Base-by-base conservation (phyloP, 2,797 vertebrate genomes). In the Uromys caudimaculatus region DNA sequence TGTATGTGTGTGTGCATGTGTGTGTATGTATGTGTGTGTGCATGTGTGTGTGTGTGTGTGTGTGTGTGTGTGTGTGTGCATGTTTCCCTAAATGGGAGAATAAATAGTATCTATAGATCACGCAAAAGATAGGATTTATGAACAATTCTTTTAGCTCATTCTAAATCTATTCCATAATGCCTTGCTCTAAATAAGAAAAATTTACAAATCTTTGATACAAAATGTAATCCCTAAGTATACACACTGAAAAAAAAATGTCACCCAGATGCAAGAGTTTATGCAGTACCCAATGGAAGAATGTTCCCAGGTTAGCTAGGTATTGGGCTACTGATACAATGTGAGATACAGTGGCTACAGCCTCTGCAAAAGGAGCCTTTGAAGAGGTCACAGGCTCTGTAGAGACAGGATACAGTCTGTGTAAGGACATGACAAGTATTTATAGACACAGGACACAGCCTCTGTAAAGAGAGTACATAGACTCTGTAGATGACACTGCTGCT, bases 121-220 rank as follows among this genome's bases (percentile, higher is more conserved):
- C 38, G 17, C 52, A 84, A 50, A 92, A 4, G 12, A 90, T 9
- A 7, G 23, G 21, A 58, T 85, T 32, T 85, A 52, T 86, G 73
- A 71, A 79, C 56, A 27, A 84, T 50, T 90, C 7, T 67, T 19
- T 82, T 60, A 64, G 73, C 3, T 79, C 11, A 60, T 88, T 85
- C n/a, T 64, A 44, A 2, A 93, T 93, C 54, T 8, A 54, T 93
- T 86, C 41, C 0, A 9, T 29, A 56, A 17, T 10, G 67, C 1
- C 5, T 38, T 91, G 3, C 50, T 82, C 47, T 41, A 91, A 91
- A 47, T 88, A 56, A 79, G 19, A 60, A 94, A 88, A 90, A 73
- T 73, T 14, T 27, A 85, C n/a, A 32, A 35, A 13, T 81, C 78
- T 71, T 76, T 71, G 12, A 92, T 9, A 38, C 1, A 89, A 44